Percentiles rank a stretch among this genome's conserved stretches.
Conservation (phyloP, 2,797 vertebrate genomes). For the Catharus ustulatus region DNA sequence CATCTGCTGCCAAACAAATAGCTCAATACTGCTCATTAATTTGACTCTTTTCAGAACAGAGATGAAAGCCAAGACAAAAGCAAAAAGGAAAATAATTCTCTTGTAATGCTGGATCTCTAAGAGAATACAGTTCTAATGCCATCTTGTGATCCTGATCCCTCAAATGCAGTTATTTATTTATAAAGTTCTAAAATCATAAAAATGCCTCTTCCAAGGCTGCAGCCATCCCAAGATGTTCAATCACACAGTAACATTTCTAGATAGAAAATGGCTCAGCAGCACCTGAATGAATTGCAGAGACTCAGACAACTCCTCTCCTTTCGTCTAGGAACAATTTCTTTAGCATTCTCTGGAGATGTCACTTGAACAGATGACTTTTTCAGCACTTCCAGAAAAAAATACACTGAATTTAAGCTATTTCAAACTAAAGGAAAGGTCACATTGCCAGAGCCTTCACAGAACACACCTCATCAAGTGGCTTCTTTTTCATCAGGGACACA, state of each 20-base stretch:
- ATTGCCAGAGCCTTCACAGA: neutral
- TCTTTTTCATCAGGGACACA: neutral
- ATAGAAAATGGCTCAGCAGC: neutral
- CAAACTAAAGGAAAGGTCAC: neutral
- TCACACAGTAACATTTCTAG: neutral
- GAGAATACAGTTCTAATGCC: neutral
- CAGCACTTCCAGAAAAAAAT: neutral
- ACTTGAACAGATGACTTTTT: neutral
- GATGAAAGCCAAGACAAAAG: slow-evolving; percentile 37
- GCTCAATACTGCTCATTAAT: slow-evolving; percentile 46
- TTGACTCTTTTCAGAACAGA: slow-evolving; percentile 29
- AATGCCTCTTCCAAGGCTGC: neutral
- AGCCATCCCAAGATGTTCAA: neutral
- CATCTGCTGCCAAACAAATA: slow-evolving; percentile 60
- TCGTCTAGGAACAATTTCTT: neutral
- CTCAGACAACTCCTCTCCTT: neutral
- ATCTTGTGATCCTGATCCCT: neutral
- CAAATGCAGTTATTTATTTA: neutral
- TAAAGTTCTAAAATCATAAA: neutral
- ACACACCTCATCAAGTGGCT: neutral
- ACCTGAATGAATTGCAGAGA: neutral
- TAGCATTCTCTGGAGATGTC: neutral
- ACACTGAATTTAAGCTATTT: neutral
- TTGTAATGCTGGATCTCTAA: neutral
- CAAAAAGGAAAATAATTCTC: slow-evolving; percentile 28